Percentiles rank a stretch among this genome's conserved stretches.
These are phyloP conservation scores for Sebastes iracundus DNA, from an alignment of 2,797 vertebrate species.

Conservation along the genomic window DNA sequence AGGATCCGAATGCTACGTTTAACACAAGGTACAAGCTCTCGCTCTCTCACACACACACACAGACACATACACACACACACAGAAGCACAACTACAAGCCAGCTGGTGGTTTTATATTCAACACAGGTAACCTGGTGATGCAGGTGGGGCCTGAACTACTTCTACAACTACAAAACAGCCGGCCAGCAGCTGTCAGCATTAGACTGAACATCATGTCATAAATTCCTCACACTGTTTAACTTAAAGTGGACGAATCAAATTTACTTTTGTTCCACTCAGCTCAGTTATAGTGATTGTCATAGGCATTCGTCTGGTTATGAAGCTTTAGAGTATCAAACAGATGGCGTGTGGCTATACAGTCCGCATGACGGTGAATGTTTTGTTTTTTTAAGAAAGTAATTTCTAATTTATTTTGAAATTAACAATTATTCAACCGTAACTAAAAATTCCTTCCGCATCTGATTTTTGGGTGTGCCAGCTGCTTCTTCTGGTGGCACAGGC, in stretches of 20 bases:
- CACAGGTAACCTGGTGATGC: slow-evolving; percentile 55
- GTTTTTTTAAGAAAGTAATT: not conserved
- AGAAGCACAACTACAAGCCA: slow-evolving; percentile 30
- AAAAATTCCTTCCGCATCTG: not conserved
- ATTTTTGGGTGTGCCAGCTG: not conserved
- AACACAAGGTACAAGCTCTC: slow-evolving; percentile 55
- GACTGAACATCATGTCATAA: not conserved
- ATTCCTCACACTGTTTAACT: not conserved
- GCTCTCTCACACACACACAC: no score
- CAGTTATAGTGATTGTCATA: not conserved
- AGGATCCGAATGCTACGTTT: slow-evolving; percentile 69
- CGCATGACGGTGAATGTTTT: not conserved
- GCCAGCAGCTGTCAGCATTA: not conserved
- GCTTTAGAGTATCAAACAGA: not conserved
- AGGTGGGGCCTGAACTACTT: slow-evolving; percentile 20
- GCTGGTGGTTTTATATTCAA: slow-evolving; percentile 74
- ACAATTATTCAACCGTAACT: not conserved
- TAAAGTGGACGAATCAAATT: not conserved
- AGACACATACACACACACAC: no score
- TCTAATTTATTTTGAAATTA: not conserved
- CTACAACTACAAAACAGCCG: slow-evolving; percentile 17
- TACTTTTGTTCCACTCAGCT: not conserved
- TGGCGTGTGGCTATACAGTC: not conserved
- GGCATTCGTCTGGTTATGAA: not conserved
- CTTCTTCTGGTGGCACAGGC: not conserved